phyloP scores from a whole-genome alignment of 2,888 invertebrate species.

The Caenorhabditis japonica region DNA sequence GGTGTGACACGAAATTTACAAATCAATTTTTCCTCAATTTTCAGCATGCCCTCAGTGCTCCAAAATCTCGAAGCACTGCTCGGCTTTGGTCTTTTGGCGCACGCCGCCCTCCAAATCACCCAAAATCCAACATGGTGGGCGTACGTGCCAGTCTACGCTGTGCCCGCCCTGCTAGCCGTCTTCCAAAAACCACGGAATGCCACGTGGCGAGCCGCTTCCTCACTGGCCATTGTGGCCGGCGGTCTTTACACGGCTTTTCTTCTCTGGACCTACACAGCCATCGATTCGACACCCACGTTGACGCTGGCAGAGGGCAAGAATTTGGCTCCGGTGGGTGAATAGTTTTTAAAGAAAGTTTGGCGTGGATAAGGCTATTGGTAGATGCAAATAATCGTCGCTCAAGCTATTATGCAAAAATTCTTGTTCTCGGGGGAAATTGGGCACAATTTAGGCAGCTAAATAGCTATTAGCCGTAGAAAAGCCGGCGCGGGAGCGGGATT shows the following conservation, averaged over 20 bases:
- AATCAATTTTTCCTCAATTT: background rate
- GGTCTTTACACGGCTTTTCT: constrained; percentile 36
- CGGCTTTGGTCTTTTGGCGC: constrained; percentile 16
- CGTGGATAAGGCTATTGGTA: too few species aligned
- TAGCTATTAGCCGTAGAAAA: too few species aligned
- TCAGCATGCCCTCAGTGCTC: too few species aligned
- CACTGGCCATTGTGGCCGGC: constrained; percentile 29
- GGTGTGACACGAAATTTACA: too few species aligned
- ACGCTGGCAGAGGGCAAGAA: constrained; percentile 25
- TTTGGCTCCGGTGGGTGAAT: constrained; percentile 21
- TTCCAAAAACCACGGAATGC: constrained; percentile 21
- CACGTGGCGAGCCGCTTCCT: constrained; percentile 39
- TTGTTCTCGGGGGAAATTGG: too few species aligned
- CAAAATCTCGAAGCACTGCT: constrained; percentile 17
- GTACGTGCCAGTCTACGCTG: constrained; percentile 31
- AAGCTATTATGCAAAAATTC: too few species aligned
- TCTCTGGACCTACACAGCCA: constrained; percentile 37
- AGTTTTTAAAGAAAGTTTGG: too few species aligned
- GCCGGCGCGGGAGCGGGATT: too few species aligned
- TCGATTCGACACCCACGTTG: constrained; percentile 29
- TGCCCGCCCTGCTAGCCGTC: constrained; percentile 22
- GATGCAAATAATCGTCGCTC: too few species aligned
- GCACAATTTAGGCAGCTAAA: too few species aligned
- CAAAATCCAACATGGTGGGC: constrained; percentile 32
- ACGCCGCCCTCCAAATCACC: constrained; percentile 19